Evolutionary conservation across 2,888 invertebrate species (phyloP), one percentile per base, ranked within the genome.

Genomic region (Eupelmus urozonus): DNA sequence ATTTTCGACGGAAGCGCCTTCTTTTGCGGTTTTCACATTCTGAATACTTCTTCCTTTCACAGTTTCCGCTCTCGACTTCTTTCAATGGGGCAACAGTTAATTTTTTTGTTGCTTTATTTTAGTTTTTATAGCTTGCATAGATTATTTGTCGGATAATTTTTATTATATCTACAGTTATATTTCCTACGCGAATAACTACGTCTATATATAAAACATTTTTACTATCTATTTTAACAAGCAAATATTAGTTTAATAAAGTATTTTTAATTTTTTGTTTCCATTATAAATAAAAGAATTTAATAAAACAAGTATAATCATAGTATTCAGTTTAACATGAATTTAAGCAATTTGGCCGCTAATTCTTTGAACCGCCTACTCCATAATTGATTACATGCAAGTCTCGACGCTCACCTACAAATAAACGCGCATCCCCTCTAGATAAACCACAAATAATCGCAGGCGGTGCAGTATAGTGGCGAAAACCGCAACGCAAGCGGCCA

Each of bases 331-430:
- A n/a, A n/a, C n/a, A n/a, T n/a, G n/a, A n/a, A 57, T 27, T 27
- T 4, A 16, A 57, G 20, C 2, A 23, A 25, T 27, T 57, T 3
- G n/a, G 16, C 27, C 1, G 57, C 27, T 57, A 27, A 27, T 2
- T 18, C 23, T 53, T 1, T 1, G 1, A 4, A n/a, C n/a, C 27
- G 57, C 11, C 16, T 7, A 34, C 59, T n/a, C 62, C 16, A 45
- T 42, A 20, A 45, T 65, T 51, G 25, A 51, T 51, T 49, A 27
- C 13, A 45, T 62, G 29, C 85, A 49, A 75, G 83, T 80, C 76
- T 79, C 82, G 82, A 83, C 85, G 85, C 86, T 83, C 77, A 75
- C 49, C 76, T 84, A 84, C 83, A 84, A 20, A 29, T n/a, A 34
- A 27, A 18, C 27, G 18, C 66, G 2, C 40, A 51, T 3, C 40